Base-by-base conservation (phyloP, 2,113 vertebrate species). In the Emydura subglobosa region DNA sequence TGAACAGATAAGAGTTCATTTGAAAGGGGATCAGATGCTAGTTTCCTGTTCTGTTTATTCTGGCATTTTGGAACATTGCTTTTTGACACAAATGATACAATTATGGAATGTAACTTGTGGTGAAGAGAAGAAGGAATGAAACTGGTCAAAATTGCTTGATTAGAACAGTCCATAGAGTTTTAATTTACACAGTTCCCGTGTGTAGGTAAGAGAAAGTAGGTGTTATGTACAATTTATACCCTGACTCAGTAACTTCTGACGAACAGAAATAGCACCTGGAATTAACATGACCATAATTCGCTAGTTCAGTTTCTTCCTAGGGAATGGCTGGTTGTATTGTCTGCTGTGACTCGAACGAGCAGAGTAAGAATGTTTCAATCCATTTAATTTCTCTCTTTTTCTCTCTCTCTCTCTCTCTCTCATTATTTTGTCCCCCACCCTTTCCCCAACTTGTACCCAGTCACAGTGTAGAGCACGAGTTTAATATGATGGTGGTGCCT, bases 401-500 rank as follows among this genome's bases (percentile, higher is more conserved):
- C 7, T 6, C 57, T 17, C n/a, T 79, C 9, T 39, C 29, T 53
- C 85, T 85, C 65, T 16, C 7, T 6, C 57, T 17, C n/a, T 79
- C 9, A 80, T 93, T 8, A 47, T 3, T 76, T 80, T 7, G 50
- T 29, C 10, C 83, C 21, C 17, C 13, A 39, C 47, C 5, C 68
- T 83, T 49, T 24, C 88, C 95, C 81, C 11, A 31, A 34, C 50
- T 78, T 76, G 21, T 57, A 83, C 49, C 84, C 65, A 21, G 17
- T 93, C 51, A 44, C 65, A 3, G 85, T 3, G 89, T 82, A 22
- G 50, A 87, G 91, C 76, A 22, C n/a, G 79, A 39, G 9, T 96
- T 95, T 81, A 96, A 97, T 93, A 96, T 55, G 87, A 96, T 96
- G 98, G 97, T 97, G 96, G 96, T 97, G 96, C 97, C 96, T 90